Percentiles rank a stretch among this genome's conserved stretches.
Evolutionary conservation across 2,888 invertebrate genomes (phyloP).

Genomic region (Subacronicta megacephala): DNA sequence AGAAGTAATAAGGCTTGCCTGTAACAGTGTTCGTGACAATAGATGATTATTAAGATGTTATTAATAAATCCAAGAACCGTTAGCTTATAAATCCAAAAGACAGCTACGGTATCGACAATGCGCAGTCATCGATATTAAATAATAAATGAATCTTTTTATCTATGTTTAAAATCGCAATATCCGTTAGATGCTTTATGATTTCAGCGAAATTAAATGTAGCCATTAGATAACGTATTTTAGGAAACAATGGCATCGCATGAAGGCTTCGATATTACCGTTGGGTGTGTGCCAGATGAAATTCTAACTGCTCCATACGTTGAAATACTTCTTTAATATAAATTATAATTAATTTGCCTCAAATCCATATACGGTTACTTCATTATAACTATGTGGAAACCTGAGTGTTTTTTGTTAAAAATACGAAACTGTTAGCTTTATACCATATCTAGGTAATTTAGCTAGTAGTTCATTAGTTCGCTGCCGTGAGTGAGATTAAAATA

Average conservation of each 20-base stretch:
- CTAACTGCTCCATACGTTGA: slow-evolving; percentile 24
- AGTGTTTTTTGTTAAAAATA: no score
- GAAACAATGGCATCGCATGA: slow-evolving; percentile 38
- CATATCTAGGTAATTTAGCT: no score
- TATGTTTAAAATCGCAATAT: slow-evolving; percentile 64
- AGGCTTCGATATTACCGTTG: slow-evolving; percentile 50
- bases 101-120: slow-evolving; percentile 58
- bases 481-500: no score
- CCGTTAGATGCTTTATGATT: slow-evolving; percentile 59
- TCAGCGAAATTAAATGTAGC: slow-evolving; percentile 30
- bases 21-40: slow-evolving; percentile 29
- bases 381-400: no score
- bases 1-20: neutral
- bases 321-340: slow-evolving; percentile 21
- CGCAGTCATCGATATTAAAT: slow-evolving; percentile 54
- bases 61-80: slow-evolving; percentile 60
- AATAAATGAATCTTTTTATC: slow-evolving; percentile 64
- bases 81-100: slow-evolving; percentile 63
- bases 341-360: neutral
- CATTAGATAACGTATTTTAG: slow-evolving; percentile 40
- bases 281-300: slow-evolving; percentile 46
- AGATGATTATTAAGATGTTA: slow-evolving; percentile 28
- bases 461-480: no score
- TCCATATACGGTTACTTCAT: neutral
- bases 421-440: no score